A percentile compares a stretch with the other conserved stretches of the same genome.
phyloP scores from a whole-genome alignment of 2,113 vertebrate species.

The Lipotes vexillifer region DNA sequence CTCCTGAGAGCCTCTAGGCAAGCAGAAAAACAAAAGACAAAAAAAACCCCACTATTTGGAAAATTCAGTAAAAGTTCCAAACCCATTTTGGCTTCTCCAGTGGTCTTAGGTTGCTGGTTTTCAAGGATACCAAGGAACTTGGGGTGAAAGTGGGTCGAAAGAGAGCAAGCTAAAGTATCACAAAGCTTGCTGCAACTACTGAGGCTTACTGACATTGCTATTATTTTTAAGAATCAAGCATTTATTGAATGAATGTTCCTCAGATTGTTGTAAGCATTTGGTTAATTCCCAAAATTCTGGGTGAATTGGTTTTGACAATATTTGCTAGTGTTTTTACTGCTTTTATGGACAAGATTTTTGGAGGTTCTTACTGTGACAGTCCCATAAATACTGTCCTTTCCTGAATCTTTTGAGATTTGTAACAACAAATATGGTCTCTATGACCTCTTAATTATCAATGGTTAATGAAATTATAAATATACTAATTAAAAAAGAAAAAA shows the following conservation, averaged over 20 bases:
- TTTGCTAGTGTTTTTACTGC: too few species aligned
- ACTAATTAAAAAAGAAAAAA: background rate
- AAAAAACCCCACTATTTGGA: background rate
- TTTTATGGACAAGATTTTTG: background rate
- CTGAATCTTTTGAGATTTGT: background rate
- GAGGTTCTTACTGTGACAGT: background rate
- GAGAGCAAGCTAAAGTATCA: background rate
- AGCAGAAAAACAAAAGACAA: background rate
- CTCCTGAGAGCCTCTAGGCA: background rate
- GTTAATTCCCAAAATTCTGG: background rate
- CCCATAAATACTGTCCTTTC: background rate
- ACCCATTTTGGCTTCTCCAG: background rate
- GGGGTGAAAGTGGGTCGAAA: background rate
- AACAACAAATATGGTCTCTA: background rate
- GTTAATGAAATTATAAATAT: background rate
- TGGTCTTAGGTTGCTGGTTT: background rate
- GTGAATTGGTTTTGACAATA: background rate
- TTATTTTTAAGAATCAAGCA: background rate
- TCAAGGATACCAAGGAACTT: background rate
- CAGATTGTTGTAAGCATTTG: background rate
- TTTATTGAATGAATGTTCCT: background rate
- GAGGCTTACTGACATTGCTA: background rate
- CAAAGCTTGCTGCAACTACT: background rate
- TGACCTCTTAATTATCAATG: background rate
- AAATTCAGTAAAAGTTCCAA: background rate